These are phyloP conservation scores for Diloba caeruleocephala DNA, from an alignment of 2,888 invertebrate genomes.

Conservation along the genomic window DNA sequence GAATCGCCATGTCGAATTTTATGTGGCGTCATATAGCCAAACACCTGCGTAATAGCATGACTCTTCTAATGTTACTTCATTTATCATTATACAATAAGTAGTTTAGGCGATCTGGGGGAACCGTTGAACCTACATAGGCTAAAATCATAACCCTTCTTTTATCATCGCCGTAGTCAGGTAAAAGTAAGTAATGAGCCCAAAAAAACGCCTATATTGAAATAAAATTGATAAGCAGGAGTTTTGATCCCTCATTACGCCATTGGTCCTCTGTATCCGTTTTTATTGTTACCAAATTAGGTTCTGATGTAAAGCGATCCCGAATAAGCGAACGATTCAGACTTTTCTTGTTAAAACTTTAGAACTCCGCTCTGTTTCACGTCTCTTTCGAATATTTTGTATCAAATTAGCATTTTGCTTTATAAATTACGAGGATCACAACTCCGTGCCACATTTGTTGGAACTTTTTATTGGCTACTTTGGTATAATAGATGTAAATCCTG, in stretches of 20 bases:
- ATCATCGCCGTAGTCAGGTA: too few species aligned
- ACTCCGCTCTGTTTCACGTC: slow-evolving; percentile 23
- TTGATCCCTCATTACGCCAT: slow-evolving; percentile 27
- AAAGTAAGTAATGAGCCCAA: too few species aligned
- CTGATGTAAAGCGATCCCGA: slow-evolving; percentile 19
- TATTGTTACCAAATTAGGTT: slow-evolving; percentile 19
- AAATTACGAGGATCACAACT: slow-evolving; percentile 1
- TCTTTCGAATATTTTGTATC: slow-evolving; percentile 26
- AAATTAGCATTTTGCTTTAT: slow-evolving; percentile 42
- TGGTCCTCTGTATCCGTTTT: slow-evolving; percentile 2
- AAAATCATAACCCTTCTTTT: too few species aligned
- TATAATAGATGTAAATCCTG: slow-evolving; percentile 31
- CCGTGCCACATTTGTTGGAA: slow-evolving; percentile 13
- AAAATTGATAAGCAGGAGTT: not conserved
- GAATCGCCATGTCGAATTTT: too few species aligned
- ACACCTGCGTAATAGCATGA: too few species aligned
- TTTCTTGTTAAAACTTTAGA: slow-evolving; percentile 49
- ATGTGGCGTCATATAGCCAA: too few species aligned
- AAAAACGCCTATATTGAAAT: too few species aligned
- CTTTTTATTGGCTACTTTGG: slow-evolving; percentile 15
- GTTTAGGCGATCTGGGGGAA: too few species aligned
- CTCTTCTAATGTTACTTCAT: too few species aligned
- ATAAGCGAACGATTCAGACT: slow-evolving; percentile 30
- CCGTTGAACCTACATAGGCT: too few species aligned
- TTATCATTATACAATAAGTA: too few species aligned